These are phyloP conservation scores for Glomeris maerens DNA, from an alignment of 1,140 invertebrate species.

Conservation along the genomic window DNA sequence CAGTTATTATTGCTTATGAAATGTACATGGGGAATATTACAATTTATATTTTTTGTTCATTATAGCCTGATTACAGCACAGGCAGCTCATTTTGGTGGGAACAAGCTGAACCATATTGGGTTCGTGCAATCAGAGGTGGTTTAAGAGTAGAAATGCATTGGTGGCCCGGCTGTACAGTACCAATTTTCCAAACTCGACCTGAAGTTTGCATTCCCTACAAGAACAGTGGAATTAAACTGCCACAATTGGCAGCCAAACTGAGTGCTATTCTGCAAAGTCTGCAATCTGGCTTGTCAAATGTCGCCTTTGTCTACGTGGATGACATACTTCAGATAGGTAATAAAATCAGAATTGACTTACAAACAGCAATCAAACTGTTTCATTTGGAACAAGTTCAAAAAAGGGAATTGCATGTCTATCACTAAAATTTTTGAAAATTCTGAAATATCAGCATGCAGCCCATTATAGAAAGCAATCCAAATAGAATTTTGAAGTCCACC, in stretches of 20 bases:
- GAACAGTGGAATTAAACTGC: neutral
- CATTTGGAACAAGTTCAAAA: too few species aligned
- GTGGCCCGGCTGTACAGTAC: conserved; percentile 7
- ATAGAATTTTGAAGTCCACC: too few species aligned
- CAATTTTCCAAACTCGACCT: neutral
- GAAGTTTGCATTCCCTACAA: conserved; percentile 8
- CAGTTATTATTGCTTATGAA: too few species aligned
- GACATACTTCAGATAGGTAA: conserved; percentile 1
- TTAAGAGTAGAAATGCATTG: conserved; percentile 5
- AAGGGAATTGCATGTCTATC: too few species aligned
- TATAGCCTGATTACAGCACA: conserved; percentile 1
- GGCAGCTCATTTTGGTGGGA: conserved; percentile 2
- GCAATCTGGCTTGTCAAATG: neutral
- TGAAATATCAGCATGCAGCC: too few species aligned
- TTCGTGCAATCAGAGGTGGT: neutral
- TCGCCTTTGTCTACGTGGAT: conserved; percentile 1
- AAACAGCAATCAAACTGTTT: too few species aligned
- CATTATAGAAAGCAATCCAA: too few species aligned
- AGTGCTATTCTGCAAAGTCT: neutral
- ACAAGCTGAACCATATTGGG: conserved; percentile 5
- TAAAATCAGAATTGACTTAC: too few species aligned
- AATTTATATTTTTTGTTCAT: too few species aligned
- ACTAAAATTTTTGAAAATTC: too few species aligned
- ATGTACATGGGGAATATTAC: too few species aligned
- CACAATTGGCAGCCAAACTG: neutral